These are phyloP conservation scores for Epinephelus cyanopodus DNA, from an alignment of 2,113 vertebrate genomes.

Conservation along the genomic window DNA sequence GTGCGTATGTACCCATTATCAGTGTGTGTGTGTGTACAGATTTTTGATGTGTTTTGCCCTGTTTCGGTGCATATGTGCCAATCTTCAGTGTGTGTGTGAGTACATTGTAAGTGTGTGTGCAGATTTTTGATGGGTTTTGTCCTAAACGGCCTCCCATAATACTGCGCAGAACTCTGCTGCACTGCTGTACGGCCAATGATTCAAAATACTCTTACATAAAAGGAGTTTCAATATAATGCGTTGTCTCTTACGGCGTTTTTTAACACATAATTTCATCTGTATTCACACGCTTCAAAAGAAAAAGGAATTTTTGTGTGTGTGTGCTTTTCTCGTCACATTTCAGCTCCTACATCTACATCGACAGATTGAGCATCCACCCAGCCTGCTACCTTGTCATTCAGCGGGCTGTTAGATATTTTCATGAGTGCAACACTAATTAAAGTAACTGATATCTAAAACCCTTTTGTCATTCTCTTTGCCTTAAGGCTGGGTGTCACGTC, in stretches of 20 bases:
- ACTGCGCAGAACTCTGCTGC: conserved; percentile 8
- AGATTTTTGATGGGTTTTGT: too few relatives aligned
- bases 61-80: too few relatives aligned
- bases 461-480: conserved; percentile 27
- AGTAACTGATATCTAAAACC: conserved; percentile 48
- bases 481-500: conserved; percentile 34
- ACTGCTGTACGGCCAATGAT: conserved; percentile 6
- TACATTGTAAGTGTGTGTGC: too few relatives aligned
- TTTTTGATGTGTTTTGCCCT: too few relatives aligned
- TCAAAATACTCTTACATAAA: conserved; percentile 16
- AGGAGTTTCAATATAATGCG: not conserved
- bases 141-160: too few relatives aligned
- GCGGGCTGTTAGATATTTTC: conserved; percentile 23
- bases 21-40: too few relatives aligned
- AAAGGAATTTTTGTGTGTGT: too few relatives aligned
- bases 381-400: conserved; percentile 7
- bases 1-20: too few relatives aligned
- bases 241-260: too few relatives aligned
- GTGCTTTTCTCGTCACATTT: conserved; percentile 3
- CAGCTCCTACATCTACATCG: not conserved
- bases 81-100: too few relatives aligned
- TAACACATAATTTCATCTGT: too few relatives aligned
- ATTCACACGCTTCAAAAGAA: not conserved
- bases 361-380: not conserved
- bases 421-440: conserved; percentile 37